Evolutionary conservation across 2,113 vertebrate genomes (phyloP).

Genomic region (Podiceps cristatus): DNA sequence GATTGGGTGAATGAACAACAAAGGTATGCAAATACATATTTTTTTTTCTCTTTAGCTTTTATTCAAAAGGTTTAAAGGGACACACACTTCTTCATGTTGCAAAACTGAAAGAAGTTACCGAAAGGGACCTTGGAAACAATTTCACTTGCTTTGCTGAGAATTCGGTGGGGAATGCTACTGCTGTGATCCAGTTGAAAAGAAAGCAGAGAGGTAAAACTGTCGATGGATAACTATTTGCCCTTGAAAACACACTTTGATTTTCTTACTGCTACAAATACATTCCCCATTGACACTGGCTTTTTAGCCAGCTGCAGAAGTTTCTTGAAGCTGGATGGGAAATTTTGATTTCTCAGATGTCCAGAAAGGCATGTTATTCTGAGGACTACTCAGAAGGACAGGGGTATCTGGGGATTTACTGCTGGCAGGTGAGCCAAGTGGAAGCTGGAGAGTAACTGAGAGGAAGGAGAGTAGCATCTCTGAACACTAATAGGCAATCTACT

Average conservation of each 20-base stretch:
- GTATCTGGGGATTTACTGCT: neutral
- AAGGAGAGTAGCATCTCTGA: neutral
- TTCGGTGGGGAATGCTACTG: conserved; percentile 72
- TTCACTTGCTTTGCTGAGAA: conserved; percentile 86
- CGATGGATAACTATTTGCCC: neutral
- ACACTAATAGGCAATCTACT: neutral
- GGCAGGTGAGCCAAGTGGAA: neutral
- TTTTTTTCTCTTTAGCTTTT: neutral
- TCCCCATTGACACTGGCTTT: neutral
- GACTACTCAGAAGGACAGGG: neutral
- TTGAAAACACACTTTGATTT: neutral
- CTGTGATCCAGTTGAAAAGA: conserved; percentile 74
- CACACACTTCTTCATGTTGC: neutral
- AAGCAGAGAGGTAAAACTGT: conserved; percentile 73
- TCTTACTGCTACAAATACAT: neutral
- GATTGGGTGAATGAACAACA: neutral
- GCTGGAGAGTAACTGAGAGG: neutral
- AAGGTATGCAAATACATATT: neutral
- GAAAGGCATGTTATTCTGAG: neutral
- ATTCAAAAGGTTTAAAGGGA: neutral
- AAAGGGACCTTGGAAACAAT: conserved; percentile 71
- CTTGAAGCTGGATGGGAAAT: neutral
- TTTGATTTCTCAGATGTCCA: neutral
- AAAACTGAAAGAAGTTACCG: conserved; percentile 76
- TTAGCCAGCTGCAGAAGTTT: neutral